Base-by-base conservation (phyloP, 2,888 invertebrate genomes). In the Linnaemya vulpina region DNA sequence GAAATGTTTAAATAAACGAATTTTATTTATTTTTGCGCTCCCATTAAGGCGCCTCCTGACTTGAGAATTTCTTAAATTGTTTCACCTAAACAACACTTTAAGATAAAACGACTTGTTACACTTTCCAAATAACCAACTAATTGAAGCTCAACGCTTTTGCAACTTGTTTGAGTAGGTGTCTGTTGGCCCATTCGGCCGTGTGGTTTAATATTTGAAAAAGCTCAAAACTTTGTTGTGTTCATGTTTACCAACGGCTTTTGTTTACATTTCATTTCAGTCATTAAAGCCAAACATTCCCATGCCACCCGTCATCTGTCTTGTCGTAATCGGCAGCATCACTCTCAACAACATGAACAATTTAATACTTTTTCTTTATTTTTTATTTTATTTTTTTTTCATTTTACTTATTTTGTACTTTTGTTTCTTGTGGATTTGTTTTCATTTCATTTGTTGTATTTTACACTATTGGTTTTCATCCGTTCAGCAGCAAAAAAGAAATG, bases 201-300 rank as follows among this genome's bases (percentile, higher is more conserved):
- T 35, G 55, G 15, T 25, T 38, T 38, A 22, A 25, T 71, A 17
- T 58, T 25, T 30, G 46, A 9, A 4, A 15, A 51, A 38, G 40
- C 25, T n/a, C 49, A 62, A 35, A 35, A 17, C 46, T 62, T 62
- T 62, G 20, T 65, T 58, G 55, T 49, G 35, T 49, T 80, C 58
- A 40, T 53, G 35, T 22, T 22, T 17, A 30, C 74, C 74, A 68
- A 75, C 46, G 38, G 75, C 43, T 73, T 65, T 65, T 71, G 76
- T 75, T 83, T 77, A 77, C 65, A 77, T 60, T 71, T 77, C 76
- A 77, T 83, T 83, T 71, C 35, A 73, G 43, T 53, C 82, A 83
- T 67, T 77, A 76, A 76, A 65, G 30, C 13, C 76, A 55, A 76
- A 5, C 82, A 58, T 35, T 13, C 75, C 70, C 75, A 62, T 70